phyloP scores from a whole-genome alignment of 2,113 vertebrate species.

The Galemys pyrenaicus region DNA sequence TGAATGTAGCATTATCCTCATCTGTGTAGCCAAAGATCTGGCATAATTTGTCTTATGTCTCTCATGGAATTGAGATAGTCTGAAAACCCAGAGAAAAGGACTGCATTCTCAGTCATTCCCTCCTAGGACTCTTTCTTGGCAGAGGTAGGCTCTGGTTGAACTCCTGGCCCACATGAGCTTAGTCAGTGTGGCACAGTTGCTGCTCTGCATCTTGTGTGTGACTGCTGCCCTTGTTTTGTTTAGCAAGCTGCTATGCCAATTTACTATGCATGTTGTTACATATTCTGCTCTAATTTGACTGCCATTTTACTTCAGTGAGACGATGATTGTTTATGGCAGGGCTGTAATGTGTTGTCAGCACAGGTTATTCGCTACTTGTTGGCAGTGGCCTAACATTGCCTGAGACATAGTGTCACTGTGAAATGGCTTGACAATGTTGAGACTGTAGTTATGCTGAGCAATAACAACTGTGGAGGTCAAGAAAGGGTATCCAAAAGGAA shows the following conservation, averaged over 20 bases:
- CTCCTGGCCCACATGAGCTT: background rate
- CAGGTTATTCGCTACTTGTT: constrained; percentile 83
- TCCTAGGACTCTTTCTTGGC: background rate
- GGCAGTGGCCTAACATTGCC: constrained; percentile 82
- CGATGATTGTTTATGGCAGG: constrained; percentile 87
- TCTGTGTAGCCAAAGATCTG: background rate
- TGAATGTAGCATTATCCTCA: no score
- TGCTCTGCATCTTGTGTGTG: constrained; percentile 17
- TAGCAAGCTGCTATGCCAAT: constrained; percentile 79
- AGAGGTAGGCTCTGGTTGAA: background rate
- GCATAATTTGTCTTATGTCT: background rate
- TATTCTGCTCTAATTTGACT: constrained; percentile 81
- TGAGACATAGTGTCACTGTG: constrained; percentile 76
- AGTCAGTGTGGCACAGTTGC: constrained; percentile 18
- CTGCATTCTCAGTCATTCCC: background rate
- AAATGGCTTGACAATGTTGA: constrained; percentile 79
- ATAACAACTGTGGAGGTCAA: constrained; percentile 78
- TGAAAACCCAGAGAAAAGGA: background rate
- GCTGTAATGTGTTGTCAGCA: constrained; percentile 88
- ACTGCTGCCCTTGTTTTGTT: constrained; percentile 69
- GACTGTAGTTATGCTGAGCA: constrained; percentile 72
- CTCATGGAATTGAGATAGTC: background rate
- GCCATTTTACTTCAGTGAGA: constrained; percentile 80
- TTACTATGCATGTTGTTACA: constrained; percentile 79
- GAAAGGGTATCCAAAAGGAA: constrained; percentile 70